Base-by-base conservation (phyloP, 92 coral and sea anemone species). In the Scolanthus callimorphus region DNA sequence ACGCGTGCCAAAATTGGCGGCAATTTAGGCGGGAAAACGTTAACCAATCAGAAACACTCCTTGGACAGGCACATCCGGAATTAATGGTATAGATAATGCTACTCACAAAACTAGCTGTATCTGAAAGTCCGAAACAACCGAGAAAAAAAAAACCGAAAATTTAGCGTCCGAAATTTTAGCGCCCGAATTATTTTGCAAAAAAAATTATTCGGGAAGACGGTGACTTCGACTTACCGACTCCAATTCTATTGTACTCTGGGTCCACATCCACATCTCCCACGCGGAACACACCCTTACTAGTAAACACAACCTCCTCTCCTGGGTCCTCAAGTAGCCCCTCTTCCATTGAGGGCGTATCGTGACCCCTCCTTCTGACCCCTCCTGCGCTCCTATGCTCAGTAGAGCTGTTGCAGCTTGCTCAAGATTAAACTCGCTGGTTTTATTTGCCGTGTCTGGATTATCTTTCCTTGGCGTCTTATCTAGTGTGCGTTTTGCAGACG, bases 251-350 rank as follows among this genome's bases (percentile, higher is more conserved):
- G 54, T 84, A 86, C 57, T 81, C 80, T 44, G 99, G 99, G 62
- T 94, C 99, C 34, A 94, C 96, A 39, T 86, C 96, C 4, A 94
- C 99, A 62, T 94, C 99, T 25, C 96, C 99, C 50, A 94, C 99
- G 44, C 96, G 87, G 51, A 94, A 94, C 57, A 82, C 77, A 26
- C 96, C 99, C 51, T 94, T 88, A 25, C 89, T 86, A 4, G 99
- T 88, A 45, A 84, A 89, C 43, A 89, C 95, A 0, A 94, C 99
- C 49, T 89, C 81, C 25, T 80, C 85, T 0, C 84, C 99, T 30
- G 57, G 85, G 19, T 79, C 89, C 3, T 81, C 96, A 13, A 58
- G 51, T 1, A 46, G 34, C 17, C 67, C 67, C n/a, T 82, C 84
- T 4, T 70, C 84, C 11, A 9, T 9, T 39, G 37, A 31, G 56